Base-by-base conservation (phyloP, 1,140 invertebrate species). In the Pentalonia nigronervosa region DNA sequence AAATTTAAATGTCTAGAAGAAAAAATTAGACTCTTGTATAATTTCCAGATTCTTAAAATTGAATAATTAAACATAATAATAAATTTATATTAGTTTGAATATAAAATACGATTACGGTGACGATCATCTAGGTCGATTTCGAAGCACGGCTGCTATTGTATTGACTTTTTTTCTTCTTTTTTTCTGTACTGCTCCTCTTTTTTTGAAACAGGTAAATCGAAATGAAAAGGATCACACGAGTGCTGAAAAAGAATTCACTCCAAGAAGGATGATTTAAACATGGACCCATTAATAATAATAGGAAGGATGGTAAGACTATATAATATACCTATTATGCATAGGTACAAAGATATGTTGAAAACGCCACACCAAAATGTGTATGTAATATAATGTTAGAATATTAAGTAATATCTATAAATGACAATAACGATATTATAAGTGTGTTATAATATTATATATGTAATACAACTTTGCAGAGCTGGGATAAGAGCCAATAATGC, bases 41-140 rank as follows among this genome's bases (percentile, higher is more conserved):
- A n/a, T n/a, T n/a, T n/a, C n/a, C n/a, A n/a, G n/a, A n/a, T n/a
- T n/a, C n/a, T n/a, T n/a, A n/a, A n/a, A n/a, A n/a, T n/a, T n/a
- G n/a, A n/a, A n/a, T n/a, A n/a, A n/a, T n/a, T n/a, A n/a, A n/a
- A n/a, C n/a, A n/a, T n/a, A n/a, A n/a, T n/a, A n/a, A n/a, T n/a
- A n/a, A n/a, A n/a, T n/a, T n/a, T n/a, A n/a, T n/a, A n/a, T n/a
- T n/a, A n/a, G n/a, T n/a, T n/a, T n/a, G n/a, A 30, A 41, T 67
- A n/a, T 67, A 67, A 60, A 53, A 9, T 45, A 90, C 20, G 50
- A 30, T 41, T 45, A 45, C 90, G 90, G 90, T 91, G 90, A 56
- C 90, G 56, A 56, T 67, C 90, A 47, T 91, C 90, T 91, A 30
- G 36, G 90, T 91, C 53, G 30, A 56, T 91, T 60, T 47, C 7